These are phyloP conservation scores for Tychaedon coryphoeus DNA, from an alignment of 2,113 vertebrate genomes.

Conservation along the genomic window DNA sequence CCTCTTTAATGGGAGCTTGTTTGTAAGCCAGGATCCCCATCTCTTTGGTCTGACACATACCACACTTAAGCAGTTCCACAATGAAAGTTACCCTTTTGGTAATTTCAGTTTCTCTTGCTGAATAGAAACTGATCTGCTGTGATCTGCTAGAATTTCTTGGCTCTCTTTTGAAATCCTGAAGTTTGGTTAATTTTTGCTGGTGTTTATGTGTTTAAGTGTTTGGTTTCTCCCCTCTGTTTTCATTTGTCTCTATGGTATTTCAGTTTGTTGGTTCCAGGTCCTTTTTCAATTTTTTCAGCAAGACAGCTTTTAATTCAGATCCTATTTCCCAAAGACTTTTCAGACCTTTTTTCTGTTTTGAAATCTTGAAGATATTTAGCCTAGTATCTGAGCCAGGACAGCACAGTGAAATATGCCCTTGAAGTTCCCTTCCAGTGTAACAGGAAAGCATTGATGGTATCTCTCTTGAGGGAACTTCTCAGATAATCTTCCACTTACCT, in stretches of 20 bases:
- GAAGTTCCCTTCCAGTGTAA: not conserved
- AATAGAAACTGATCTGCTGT: not conserved
- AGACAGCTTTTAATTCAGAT: not conserved
- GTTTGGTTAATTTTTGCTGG: not conserved
- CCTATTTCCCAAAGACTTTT: not conserved
- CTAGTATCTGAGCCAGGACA: not conserved
- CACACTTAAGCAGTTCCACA: not conserved
- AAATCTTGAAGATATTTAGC: not conserved
- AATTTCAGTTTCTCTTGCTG: not conserved
- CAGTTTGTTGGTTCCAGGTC: not conserved
- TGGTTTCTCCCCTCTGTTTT: not conserved
- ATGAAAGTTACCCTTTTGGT: not conserved
- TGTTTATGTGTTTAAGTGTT: not conserved
- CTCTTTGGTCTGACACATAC: not conserved
- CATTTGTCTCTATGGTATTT: not conserved
- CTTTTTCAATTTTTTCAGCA: not conserved
- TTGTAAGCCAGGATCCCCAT: accelerated
- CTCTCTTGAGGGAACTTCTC: not conserved
- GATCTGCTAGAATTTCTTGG: not conserved
- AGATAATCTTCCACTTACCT: not conserved
- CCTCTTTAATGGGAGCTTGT: not conserved
- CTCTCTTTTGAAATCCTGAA: not conserved
- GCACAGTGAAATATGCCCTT: not conserved
- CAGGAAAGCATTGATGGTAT: not conserved
- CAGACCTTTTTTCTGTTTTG: not conserved